Conservation (phyloP, 2,113 vertebrate genomes). For the Festucalex cinctus region DNA sequence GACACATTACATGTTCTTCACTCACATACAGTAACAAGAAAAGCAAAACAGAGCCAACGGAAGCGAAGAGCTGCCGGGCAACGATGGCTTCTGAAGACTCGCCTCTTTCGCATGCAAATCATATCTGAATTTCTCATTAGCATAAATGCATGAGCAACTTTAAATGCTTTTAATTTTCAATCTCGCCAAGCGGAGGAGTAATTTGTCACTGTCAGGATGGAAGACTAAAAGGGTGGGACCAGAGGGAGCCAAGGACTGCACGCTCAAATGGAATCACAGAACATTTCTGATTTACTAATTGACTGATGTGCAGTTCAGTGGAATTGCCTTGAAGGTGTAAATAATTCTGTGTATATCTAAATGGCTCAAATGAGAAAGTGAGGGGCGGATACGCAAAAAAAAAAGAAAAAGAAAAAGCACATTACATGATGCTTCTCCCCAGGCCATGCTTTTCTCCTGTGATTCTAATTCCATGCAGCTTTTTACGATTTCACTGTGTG, state of each 20-base stretch:
- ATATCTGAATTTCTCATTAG: slow-evolving; percentile 99
- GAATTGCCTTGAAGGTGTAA: slow-evolving; percentile 95
- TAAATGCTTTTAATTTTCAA: slow-evolving; percentile 99
- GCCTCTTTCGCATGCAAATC: slow-evolving; percentile 99
- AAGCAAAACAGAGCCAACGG: slow-evolving; percentile 77
- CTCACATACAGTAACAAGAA: slow-evolving; percentile 33
- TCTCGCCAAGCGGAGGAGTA: slow-evolving; percentile 98
- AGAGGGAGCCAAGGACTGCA: slow-evolving; percentile 86
- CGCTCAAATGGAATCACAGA: slow-evolving; percentile 99
- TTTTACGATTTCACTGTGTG: slow-evolving; percentile 39
- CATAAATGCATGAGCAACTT: slow-evolving; percentile 99
- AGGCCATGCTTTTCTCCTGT: slow-evolving; percentile 58
- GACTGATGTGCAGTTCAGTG: slow-evolving; percentile 97
- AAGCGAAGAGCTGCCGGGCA: slow-evolving; percentile 79
- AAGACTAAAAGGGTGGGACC: slow-evolving; percentile 89
- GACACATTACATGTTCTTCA: slow-evolving; percentile 47
- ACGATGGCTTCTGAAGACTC: slow-evolving; percentile 97
- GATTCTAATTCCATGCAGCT: slow-evolving; percentile 59
- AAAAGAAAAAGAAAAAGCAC: too few relatives aligned
- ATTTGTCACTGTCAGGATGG: slow-evolving; percentile 99
- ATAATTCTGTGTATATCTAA: slow-evolving; percentile 91
- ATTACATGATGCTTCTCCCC: slow-evolving; percentile 57
- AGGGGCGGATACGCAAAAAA: slow-evolving; percentile 59
- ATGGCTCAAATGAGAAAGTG: slow-evolving; percentile 70
- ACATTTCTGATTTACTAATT: slow-evolving; percentile 99